Percentiles rank a stretch among this genome's conserved stretches.
Conservation (phyloP, 2,113 vertebrate genomes). For the Apodemus sylvaticus region DNA sequence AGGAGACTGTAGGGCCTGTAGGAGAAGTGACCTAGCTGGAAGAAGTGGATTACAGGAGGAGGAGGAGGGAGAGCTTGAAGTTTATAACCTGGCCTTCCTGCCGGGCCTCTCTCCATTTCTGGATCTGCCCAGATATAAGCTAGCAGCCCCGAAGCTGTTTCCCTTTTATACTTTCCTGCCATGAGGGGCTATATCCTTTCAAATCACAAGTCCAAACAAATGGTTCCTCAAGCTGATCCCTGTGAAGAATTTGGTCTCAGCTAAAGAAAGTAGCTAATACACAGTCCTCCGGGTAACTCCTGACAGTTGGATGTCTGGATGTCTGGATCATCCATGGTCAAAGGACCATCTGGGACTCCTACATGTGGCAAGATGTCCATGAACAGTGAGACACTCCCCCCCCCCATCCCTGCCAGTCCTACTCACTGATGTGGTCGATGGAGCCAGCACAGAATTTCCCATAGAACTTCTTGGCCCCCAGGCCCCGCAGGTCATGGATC, state of each 20-base stretch:
- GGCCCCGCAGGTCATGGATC: slow-evolving; percentile 95
- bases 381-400: not conserved
- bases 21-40: not conserved
- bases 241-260: not conserved
- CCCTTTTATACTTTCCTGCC: not conserved
- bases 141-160: not conserved
- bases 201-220: not conserved
- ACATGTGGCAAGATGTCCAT: not conserved
- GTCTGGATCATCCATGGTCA: not conserved
- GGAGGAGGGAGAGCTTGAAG: not conserved
- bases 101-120: not conserved
- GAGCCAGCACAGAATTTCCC: slow-evolving; percentile 98
- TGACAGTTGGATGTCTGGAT: not conserved
- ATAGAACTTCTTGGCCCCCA: slow-evolving; percentile 98
- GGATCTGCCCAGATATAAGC: not conserved
- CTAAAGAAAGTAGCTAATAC: not conserved
- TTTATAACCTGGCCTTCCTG: not conserved
- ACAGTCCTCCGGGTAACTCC: not conserved
- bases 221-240: not conserved
- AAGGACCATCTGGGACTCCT: not conserved
- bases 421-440: slow-evolving; percentile 99
- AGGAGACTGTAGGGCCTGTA: not conserved
- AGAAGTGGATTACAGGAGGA: not conserved
- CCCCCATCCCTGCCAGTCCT: too few species aligned
- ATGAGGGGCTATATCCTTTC: not conserved